These are phyloP conservation scores for Heliocidaris erythrogramma DNA, from an alignment of 35 echinoderm and acorn worm species.

Conservation along the genomic window DNA sequence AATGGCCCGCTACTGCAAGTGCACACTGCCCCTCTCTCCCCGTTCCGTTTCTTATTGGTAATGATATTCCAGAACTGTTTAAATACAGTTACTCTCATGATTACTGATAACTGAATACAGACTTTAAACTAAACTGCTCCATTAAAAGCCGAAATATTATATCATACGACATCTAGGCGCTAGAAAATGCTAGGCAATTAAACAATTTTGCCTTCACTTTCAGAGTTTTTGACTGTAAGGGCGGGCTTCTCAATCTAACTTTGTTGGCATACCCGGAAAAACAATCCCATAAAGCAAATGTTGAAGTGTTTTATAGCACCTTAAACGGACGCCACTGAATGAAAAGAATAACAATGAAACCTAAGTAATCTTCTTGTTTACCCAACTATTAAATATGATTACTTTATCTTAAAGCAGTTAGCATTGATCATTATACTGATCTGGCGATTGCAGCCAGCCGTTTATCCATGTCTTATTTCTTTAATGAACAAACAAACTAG, in stretches of 20 bases:
- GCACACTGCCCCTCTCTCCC: background rate
- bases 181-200: background rate
- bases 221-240: background rate
- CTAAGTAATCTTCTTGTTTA: conserved; percentile 15
- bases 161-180: background rate
- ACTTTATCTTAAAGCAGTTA: conserved; percentile 28
- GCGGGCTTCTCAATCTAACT: background rate
- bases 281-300: background rate
- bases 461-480: background rate
- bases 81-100: background rate
- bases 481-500: background rate
- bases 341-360: conserved; percentile 5
- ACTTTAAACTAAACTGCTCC: background rate
- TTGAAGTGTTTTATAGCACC: background rate
- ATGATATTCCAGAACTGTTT: background rate
- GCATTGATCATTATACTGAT: conserved; percentile 11
- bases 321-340: background rate
- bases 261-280: background rate
- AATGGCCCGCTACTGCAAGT: too few relatives aligned
- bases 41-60: background rate
- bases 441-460: background rate
- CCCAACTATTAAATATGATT: conserved; percentile 4
- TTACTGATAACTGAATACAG: background rate
- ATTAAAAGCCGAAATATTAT: background rate
- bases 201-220: background rate